Evolutionary conservation across 2,113 vertebrate species (phyloP), one percentile per base, ranked within the genome.

Genomic region (Emberiza fucata): DNA sequence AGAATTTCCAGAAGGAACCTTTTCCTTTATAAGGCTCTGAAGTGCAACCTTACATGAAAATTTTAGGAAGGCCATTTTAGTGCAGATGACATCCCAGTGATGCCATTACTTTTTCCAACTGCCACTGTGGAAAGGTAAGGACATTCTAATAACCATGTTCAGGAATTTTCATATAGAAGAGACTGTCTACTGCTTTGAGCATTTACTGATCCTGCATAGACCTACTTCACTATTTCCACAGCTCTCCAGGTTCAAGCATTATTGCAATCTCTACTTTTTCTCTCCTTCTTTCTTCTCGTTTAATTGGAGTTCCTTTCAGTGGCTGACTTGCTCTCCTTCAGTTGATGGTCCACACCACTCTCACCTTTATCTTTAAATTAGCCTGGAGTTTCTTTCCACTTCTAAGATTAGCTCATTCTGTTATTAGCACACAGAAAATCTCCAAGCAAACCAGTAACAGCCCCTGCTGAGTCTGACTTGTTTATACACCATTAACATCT

Each of bases 401-500:
- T 77, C 84, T 85, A 88, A 92, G 81, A 95, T 90, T 57, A 92
- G 75, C 54, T 94, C 84, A 66, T 66, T 92, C 78, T 61, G 70
- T 80, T 95, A 79, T 57, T 69, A 88, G 78, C 80, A 81, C 44
- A 78, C 61, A 86, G 16, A 92, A 86, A 83, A 97, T 44, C 90
- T 90, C 76, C 80, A 75, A 93, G 86, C 39, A 88, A 97, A 83
- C 23, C 68, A 88, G 79, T 63, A 90, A 90, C 59, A 81, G 76
- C 33, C 76, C 86, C 86, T 66, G 80, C 90, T 68, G 82, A 63
- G 68, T 66, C 82, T 94, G 68, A 88, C 80, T 94, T 94, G 95
- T 94, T 95, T 86, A 90, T 88, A 86, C 76, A 93, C 77, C 88
- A 94, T 94, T 90, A 95, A 96, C 92, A 96, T 95, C 90, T 95